Conservation (phyloP, 2,797 vertebrate species). For the Sebastes itinus region DNA sequence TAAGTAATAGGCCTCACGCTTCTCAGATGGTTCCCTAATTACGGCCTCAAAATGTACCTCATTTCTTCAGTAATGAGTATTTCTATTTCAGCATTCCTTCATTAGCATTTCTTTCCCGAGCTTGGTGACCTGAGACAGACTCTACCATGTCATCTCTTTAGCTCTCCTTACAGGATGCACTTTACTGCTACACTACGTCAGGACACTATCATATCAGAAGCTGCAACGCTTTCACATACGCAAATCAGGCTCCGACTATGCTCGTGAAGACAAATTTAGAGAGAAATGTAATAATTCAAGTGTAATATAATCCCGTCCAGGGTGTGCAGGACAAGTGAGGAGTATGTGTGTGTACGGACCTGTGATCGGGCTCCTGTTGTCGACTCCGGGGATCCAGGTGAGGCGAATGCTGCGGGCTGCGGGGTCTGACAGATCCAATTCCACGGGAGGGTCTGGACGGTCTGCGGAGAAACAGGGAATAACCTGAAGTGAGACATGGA, state of each 20-base stretch:
- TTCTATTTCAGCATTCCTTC: background rate
- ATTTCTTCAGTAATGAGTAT: background rate
- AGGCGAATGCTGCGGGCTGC: slow-evolving; percentile 89
- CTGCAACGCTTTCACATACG: background rate
- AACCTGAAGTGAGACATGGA: background rate
- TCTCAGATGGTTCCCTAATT: background rate
- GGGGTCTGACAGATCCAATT: slow-evolving; percentile 92
- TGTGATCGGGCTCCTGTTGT: slow-evolving; percentile 93
- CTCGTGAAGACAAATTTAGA: background rate
- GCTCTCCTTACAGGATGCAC: background rate
- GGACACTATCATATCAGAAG: background rate
- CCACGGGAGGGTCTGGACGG: slow-evolving; percentile 89
- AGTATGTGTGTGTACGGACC: slow-evolving; percentile 69
- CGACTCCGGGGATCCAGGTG: slow-evolving; percentile 94
- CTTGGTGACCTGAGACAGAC: background rate
- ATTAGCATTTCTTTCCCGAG: background rate
- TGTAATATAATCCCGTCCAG: background rate
- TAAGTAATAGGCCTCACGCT: background rate
- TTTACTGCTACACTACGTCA: background rate
- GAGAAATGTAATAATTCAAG: background rate
- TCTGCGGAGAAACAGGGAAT: slow-evolving; percentile 72
- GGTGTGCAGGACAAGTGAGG: background rate
- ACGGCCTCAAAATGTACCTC: background rate
- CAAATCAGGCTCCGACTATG: background rate
- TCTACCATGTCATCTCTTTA: background rate